These are phyloP conservation scores for Scaeva pyrastri DNA, from an alignment of 2,888 invertebrate genomes.

Conservation along the genomic window DNA sequence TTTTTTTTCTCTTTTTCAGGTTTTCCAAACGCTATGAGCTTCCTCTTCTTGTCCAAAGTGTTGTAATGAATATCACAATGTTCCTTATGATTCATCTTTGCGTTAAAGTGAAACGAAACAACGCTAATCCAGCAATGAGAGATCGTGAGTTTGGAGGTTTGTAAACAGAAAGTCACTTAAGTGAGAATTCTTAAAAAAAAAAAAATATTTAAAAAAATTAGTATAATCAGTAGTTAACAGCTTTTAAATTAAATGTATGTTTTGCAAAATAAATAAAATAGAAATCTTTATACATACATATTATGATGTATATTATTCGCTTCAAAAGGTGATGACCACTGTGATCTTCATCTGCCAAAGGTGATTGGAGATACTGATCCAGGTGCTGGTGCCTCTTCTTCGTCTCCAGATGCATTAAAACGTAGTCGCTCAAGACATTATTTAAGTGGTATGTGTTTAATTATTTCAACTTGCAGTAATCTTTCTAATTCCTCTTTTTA, in stretches of 20 bases:
- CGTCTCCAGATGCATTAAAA: slow-evolving; percentile 80
- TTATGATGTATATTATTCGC: slow-evolving; percentile 64
- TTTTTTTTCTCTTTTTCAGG: slow-evolving; percentile 88
- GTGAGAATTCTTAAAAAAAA: not conserved
- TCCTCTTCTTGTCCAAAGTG: slow-evolving; percentile 97
- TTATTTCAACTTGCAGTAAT: slow-evolving; percentile 42
- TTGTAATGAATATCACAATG: slow-evolving; percentile 99
- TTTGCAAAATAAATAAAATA: slow-evolving; percentile 46
- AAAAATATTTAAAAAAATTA: slow-evolving; percentile 26
- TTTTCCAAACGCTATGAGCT: slow-evolving; percentile 99
- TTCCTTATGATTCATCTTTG: slow-evolving; percentile 97
- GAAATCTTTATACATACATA: slow-evolving; percentile 18
- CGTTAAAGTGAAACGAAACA: slow-evolving; percentile 92
- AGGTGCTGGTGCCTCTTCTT: slow-evolving; percentile 78
- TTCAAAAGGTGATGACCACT: slow-evolving; percentile 72
- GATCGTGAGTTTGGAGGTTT: slow-evolving; percentile 94
- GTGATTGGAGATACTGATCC: slow-evolving; percentile 82
- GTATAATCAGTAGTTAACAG: not conserved
- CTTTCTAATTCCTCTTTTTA: slow-evolving; percentile 13
- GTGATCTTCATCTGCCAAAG: slow-evolving; percentile 82
- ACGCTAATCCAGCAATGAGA: slow-evolving; percentile 85
- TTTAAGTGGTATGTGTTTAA: slow-evolving; percentile 82
- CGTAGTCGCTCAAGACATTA: slow-evolving; percentile 83
- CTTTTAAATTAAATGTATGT: slow-evolving; percentile 23
- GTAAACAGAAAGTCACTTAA: slow-evolving; percentile 66